These are phyloP conservation scores for Semibalanus balanoides DNA, from an alignment of 1,140 invertebrate species.

Conservation along the genomic window DNA sequence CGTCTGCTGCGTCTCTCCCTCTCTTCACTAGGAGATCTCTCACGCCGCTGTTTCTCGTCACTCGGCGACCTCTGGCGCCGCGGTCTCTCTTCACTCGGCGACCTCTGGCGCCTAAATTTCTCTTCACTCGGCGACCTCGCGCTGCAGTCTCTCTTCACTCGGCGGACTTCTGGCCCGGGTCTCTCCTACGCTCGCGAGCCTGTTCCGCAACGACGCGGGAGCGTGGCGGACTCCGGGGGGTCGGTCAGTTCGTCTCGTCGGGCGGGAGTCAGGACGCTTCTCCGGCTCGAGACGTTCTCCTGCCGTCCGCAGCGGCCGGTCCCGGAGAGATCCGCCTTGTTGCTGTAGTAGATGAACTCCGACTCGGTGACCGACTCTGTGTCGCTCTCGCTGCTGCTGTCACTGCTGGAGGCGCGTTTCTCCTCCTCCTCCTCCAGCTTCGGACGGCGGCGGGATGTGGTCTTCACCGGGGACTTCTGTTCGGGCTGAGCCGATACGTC, in stretches of 20 bases:
- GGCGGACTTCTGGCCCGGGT: too few relatives aligned
- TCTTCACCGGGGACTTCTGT: not conserved
- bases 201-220: too few relatives aligned
- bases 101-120: not conserved
- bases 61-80: not conserved
- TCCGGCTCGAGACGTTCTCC: not conserved
- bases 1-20: not conserved
- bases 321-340: not conserved
- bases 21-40: not conserved
- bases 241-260: not conserved
- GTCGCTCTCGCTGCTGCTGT: not conserved
- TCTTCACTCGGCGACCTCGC: not conserved
- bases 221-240: not conserved
- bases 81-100: too few relatives aligned
- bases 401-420: not conserved
- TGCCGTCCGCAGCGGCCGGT: not conserved
- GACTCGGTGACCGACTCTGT: not conserved
- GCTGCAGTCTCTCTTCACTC: too few relatives aligned
- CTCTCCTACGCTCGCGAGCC: too few relatives aligned
- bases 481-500: too few relatives aligned
- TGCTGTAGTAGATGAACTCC: not conserved
- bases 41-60: too few relatives aligned
- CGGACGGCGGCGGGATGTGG: not conserved
- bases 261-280: not conserved
- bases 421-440: too few relatives aligned